These are phyloP conservation scores for Trididemnum clinides DNA, from an alignment of 23 tunicate species.

Conservation along the genomic window DNA sequence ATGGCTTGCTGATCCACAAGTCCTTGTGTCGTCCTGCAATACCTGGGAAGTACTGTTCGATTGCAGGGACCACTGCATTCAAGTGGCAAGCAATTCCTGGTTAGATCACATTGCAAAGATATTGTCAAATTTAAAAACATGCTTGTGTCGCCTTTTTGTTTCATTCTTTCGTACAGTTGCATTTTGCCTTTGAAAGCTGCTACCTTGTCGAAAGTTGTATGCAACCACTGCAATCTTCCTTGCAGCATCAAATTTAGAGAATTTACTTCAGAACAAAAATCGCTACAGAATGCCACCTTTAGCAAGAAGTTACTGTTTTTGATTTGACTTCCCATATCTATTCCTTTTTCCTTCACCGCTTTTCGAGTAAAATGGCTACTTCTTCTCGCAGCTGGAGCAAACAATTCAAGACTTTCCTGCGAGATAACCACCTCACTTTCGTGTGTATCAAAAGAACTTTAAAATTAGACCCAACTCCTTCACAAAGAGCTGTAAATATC, in stretches of 20 bases:
- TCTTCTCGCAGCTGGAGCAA: too few relatives aligned
- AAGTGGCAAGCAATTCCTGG: constrained; percentile 6
- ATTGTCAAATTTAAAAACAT: too few relatives aligned
- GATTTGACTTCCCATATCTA: background rate
- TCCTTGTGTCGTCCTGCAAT: too few relatives aligned
- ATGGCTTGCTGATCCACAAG: too few relatives aligned
- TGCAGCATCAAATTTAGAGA: constrained; percentile 29
- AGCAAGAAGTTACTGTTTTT: constrained; percentile 21
- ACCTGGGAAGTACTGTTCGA: too few relatives aligned
- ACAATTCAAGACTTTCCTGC: too few relatives aligned
- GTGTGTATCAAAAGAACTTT: too few relatives aligned
- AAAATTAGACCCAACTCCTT: too few relatives aligned
- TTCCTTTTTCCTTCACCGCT: background rate
- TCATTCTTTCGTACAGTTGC: too few relatives aligned
- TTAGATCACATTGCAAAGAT: background rate
- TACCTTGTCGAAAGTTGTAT: constrained; percentile 16
- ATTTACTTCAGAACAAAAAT: constrained; percentile 14
- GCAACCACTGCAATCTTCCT: constrained; percentile 36
- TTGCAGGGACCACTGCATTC: constrained; percentile 14
- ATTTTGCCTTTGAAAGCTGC: constrained; percentile 16
- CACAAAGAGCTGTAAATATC: too few relatives aligned
- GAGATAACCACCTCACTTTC: too few relatives aligned
- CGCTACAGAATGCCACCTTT: background rate
- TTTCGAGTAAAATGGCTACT: constrained; percentile 13
- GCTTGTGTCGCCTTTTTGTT: too few relatives aligned